phyloP scores from a whole-genome alignment of 92 coral and sea anemone species.

The Porites lobata region DNA sequence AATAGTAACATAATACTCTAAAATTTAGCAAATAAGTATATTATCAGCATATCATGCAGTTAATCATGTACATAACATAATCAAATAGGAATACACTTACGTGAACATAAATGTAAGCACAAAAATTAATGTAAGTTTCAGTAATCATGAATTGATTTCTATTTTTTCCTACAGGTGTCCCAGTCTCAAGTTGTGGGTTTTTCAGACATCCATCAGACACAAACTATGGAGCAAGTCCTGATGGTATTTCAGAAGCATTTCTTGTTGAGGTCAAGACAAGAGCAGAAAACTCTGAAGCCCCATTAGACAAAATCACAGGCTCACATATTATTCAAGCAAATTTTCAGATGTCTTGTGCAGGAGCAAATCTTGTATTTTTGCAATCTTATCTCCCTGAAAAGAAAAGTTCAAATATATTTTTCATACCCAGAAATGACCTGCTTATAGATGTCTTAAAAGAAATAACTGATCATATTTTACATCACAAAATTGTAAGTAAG shows the following conservation, averaged over 20 bases:
- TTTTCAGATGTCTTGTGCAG: conserved; percentile 44
- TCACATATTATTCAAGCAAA: conserved; percentile 41
- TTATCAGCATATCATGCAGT: conserved; percentile 32
- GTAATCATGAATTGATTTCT: conserved; percentile 27
- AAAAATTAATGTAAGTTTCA: conserved; percentile 30
- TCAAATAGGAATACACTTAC: conserved; percentile 20
- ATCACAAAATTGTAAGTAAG: conserved; percentile 21
- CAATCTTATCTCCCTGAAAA: conserved; percentile 63
- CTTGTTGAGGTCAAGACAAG: conserved; percentile 54
- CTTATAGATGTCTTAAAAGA: conserved; percentile 52
- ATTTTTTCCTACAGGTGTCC: too few relatives aligned
- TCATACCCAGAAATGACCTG: conserved; percentile 48
- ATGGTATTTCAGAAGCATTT: conserved; percentile 9
- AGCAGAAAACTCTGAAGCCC: conserved; percentile 18
- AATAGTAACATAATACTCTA: neutral
- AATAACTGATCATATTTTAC: conserved; percentile 47
- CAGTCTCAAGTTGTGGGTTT: too few relatives aligned
- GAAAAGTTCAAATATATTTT: conserved; percentile 35
- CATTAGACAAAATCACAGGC: conserved; percentile 29
- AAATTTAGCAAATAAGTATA: conserved; percentile 23
- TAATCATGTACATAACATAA: conserved; percentile 20
- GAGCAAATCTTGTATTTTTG: conserved; percentile 37
- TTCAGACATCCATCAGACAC: too few relatives aligned
- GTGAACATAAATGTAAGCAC: conserved; percentile 26
- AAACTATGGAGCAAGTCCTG: too few relatives aligned